Evolutionary conservation across 1,140 invertebrate species (phyloP), one percentile per base, ranked within the genome.

Genomic region (Trichonephila inaurata): DNA sequence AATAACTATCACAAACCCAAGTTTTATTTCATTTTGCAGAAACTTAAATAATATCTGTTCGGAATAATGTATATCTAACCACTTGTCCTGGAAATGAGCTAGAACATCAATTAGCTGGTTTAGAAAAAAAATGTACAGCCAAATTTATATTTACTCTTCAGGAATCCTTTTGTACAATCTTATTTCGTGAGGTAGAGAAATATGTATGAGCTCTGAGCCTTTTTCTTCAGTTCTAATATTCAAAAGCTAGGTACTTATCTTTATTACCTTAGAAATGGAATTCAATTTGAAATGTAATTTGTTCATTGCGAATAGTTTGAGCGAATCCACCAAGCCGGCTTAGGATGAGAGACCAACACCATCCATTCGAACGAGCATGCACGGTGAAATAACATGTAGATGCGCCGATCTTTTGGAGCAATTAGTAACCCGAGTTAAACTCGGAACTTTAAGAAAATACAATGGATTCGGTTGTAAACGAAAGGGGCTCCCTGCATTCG

Each of bases 401-500:
- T 28, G 60, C 64, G 58, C 19, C 60, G 60, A 87, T 87, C 28
- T 33, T 62, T n/a, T 12, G 24, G 19, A 62, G 51, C 60, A 87
- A 86, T 86, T 86, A 86, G 58, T 61, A 21, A 10, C 61, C 44
- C 82, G 18, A 60, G 44, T 18, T 14, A n/a, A n/a, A n/a, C n/a
- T n/a, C n/a, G 33, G 60, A 33, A 87, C 58, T 62, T 24, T 58
- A 62, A 44, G n/a, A 51, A 86, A 91, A 69, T 72, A 87, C 91
- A 92, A 92, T 92, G 58, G 64, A 85, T 60, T 81, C 58, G n/a
- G 62, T 83, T 72, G 87, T 72, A 92, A 92, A 66, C 82, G 82
- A 91, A 81, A 91, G 90, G 51, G 60, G 82, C 60, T 92, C 91
- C 72, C 82, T 60, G 62, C 91, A 87, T 92, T 72, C 64, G 72